phyloP scores from a whole-genome alignment of 2,113 vertebrate species.

The Pseudorectes ferrugineus region DNA sequence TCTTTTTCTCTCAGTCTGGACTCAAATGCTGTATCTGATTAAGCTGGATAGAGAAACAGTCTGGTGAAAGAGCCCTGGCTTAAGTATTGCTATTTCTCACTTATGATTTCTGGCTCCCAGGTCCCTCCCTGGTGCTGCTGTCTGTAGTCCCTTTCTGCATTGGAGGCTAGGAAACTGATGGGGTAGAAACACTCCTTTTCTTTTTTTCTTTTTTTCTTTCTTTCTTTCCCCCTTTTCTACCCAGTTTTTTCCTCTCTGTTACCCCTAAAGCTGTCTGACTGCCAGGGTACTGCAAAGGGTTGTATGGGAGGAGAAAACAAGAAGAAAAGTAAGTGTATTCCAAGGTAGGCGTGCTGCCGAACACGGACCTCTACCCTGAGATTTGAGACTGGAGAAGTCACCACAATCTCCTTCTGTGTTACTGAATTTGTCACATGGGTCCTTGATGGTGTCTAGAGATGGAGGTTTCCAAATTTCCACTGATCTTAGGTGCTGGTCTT shows the following conservation, averaged over 20 bases:
- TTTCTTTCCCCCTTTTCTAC: neutral
- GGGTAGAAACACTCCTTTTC: neutral
- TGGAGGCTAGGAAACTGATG: neutral
- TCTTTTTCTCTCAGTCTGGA: neutral
- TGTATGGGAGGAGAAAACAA: neutral
- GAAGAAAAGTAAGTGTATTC: neutral
- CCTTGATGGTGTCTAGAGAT: neutral
- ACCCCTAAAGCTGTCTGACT: neutral
- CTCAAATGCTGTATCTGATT: neutral
- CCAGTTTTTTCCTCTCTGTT: rapidly evolving
- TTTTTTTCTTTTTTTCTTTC: neutral
- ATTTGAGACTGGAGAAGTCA: neutral
- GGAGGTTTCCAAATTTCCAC: neutral
- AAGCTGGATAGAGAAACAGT: neutral
- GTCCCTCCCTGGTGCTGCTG: neutral
- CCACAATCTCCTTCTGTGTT: neutral
- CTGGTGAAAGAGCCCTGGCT: neutral
- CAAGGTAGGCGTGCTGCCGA: neutral
- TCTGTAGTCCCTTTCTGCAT: neutral
- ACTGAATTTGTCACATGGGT: neutral
- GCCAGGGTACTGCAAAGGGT: rapidly evolving
- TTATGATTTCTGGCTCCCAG: neutral
- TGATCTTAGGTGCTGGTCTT: neutral
- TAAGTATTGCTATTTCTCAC: neutral
- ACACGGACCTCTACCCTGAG: neutral